A percentile compares a stretch with the other conserved stretches of the same genome.
phyloP scores from a whole-genome alignment of 2,113 vertebrate species.

The Nycticorax nycticorax region DNA sequence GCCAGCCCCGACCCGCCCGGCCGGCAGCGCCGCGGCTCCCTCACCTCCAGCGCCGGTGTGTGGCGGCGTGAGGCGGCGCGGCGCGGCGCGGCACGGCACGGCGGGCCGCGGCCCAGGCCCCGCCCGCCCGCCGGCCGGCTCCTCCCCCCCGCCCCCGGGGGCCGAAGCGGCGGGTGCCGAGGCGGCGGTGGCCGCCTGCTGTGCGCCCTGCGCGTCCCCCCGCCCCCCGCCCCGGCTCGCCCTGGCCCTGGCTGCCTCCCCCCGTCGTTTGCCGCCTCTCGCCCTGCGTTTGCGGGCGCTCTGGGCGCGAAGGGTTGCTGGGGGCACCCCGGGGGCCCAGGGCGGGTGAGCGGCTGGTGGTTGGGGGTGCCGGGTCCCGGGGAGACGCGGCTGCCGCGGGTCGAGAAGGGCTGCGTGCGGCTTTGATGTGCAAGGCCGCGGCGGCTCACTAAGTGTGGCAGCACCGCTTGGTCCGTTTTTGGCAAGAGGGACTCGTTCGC shows the following conservation, averaged over 20 bases:
- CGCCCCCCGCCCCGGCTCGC: rapidly evolving
- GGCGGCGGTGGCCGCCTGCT: rapidly evolving
- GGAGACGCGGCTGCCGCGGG: rapidly evolving
- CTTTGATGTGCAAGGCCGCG: rapidly evolving
- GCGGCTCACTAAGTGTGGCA: rapidly evolving
- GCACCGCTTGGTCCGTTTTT: neutral
- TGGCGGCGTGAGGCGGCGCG: neutral
- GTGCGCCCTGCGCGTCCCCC: rapidly evolving
- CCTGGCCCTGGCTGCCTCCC: rapidly evolving
- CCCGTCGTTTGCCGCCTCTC: too few relatives aligned
- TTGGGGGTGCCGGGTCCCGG: rapidly evolving
- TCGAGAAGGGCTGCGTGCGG: rapidly evolving
- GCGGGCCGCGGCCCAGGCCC: neutral
- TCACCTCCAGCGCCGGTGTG: neutral
- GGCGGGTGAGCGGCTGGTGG: rapidly evolving
- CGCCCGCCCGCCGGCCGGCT: neutral
- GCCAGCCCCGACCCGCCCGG: neutral
- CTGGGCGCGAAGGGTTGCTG: rapidly evolving
- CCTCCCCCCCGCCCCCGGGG: neutral
- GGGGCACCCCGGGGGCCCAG: neutral
- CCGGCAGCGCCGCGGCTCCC: neutral
- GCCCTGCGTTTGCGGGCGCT: neutral
- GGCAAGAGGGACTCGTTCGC: rapidly evolving
- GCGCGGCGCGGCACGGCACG: too few relatives aligned
- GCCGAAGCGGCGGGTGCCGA: too few relatives aligned